Evolutionary conservation across 23 tunicate genomes (phyloP), one percentile per base, ranked within the genome.

Genomic region (Clavelina lepadiformis): DNA sequence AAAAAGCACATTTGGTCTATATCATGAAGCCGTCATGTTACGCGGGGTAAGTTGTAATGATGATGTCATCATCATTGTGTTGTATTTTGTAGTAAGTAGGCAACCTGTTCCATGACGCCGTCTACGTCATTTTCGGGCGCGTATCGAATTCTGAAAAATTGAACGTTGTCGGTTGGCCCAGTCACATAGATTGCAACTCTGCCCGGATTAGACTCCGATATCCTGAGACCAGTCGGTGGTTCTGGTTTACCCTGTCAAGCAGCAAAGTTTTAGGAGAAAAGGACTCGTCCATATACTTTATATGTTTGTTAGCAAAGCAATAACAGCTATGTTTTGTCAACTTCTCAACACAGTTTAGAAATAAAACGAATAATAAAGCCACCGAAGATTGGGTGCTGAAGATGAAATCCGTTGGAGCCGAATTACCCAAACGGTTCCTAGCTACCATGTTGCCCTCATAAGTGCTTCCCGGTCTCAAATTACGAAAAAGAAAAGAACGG

Each of bases 401-500:
- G 27, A 56, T 38, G 56, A 82, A 82, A 4, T 56, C 33, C 7
- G 80, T 56, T 29, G 58, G 32, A 2, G 70, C 6, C 5, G 89
- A 82, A 4, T 37, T 44, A n/a, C 89, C 89, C 37, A 56, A 58
- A 1, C 56, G 41, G 68, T 82, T 82, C 1, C 29, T 37, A 20
- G 89, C 33, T 45, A 44, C 38, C 53, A 82, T 65, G 56, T 23
- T 45, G 20, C 89, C 89, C 45, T 72, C 89, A 56, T 82, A 82
- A 2, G 89, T 82, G 28, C 33, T 31, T 1, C 80, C 89, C 2
- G 80, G 80, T 26, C 31, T 46, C 51, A 82, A 25, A 27, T 28
- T 52, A 1, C 86, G 55, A 35, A 80, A 80, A 2, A 61, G 47
- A 63, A 80, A 80, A 65, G 77, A 80, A 6, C 78, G 61, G 7